Base-by-base conservation (phyloP, 2,888 invertebrate genomes). In the Standfussiana lucernea region DNA sequence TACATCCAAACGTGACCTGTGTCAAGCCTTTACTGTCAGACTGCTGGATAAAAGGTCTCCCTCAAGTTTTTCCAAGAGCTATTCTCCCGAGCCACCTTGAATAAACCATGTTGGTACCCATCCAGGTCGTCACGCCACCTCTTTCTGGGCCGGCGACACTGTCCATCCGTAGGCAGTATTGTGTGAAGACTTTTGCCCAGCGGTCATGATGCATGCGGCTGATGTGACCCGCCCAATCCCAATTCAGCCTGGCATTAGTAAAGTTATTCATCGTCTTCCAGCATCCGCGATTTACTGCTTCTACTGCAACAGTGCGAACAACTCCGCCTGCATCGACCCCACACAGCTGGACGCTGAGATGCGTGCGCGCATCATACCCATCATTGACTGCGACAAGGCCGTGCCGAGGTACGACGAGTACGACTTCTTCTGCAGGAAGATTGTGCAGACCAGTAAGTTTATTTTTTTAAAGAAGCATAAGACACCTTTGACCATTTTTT, bases 271-370 rank as follows among this genome's bases (percentile, higher is more conserved):
- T n/a, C 0, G 18, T 56, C 64, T 92, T 91, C 11, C 94, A 97
- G 97, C 94, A 24, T 88, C 94, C 56, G 95, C 95, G 50, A 97
- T 98, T 75, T 94, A 96, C 85, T 98, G 98, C 88, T 98, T 97
- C 94, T 98, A 98, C 91, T 98, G 98, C 94, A 98, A 98, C 93
- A 98, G 98, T 37, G 97, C 97, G 35, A 97, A 97, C 88, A 97
- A 98, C 92, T 97, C 97, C 15, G 97, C 97, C 62, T 98, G 98
- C 90, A 93, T 95, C 2, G 97, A 97, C 77, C 93, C 98, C 80
- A 95, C 97, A 78, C 91, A 93, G 75, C 92, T 92, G 35, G 93
- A 95, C 6, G 97, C 97, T 24, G 96, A 96, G 82, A 82, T 92
- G 35, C 90, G 93, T 24, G 90, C 92, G 2, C 90, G 92, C 50